Conservation (phyloP, 2,797 vertebrate genomes). For the Siniperca undulata region DNA sequence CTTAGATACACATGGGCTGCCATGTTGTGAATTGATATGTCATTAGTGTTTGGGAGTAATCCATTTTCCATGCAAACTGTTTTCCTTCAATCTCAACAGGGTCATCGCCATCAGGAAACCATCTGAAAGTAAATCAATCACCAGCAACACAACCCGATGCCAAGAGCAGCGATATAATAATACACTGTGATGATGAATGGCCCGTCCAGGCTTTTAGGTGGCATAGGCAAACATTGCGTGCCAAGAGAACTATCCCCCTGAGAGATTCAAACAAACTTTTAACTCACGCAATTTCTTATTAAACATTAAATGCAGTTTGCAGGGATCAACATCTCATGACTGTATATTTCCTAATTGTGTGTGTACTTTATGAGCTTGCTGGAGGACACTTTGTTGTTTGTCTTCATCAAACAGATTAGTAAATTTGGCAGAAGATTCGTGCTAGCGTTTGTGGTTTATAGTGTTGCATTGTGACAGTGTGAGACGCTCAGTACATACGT, state of each 20-base stretch:
- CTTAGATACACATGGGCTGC: background rate
- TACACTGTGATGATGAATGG: slow-evolving; percentile 10
- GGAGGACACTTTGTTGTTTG: slow-evolving; percentile 7
- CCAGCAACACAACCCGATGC: background rate
- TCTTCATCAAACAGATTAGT: slow-evolving; percentile 11
- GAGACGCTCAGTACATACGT: background rate
- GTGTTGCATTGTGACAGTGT: background rate
- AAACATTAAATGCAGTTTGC: slow-evolving; percentile 1
- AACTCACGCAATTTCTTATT: background rate
- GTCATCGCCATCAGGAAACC: background rate
- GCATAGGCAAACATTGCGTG: background rate
- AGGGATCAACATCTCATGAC: background rate
- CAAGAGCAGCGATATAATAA: slow-evolving; percentile 13
- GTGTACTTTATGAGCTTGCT: background rate
- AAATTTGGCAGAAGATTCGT: background rate
- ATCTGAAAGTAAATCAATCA: slow-evolving; percentile 13
- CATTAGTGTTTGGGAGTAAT: background rate
- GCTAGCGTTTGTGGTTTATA: slow-evolving; percentile 6
- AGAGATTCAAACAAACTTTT: slow-evolving; percentile 2
- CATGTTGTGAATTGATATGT: background rate
- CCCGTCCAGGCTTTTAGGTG: background rate
- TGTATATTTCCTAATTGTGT: background rate
- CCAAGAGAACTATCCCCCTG: background rate
- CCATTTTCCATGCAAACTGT: background rate
- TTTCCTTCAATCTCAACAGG: background rate